These are phyloP conservation scores for Limnephilus rhombicus DNA, from an alignment of 2,888 invertebrate species.

Conservation along the genomic window DNA sequence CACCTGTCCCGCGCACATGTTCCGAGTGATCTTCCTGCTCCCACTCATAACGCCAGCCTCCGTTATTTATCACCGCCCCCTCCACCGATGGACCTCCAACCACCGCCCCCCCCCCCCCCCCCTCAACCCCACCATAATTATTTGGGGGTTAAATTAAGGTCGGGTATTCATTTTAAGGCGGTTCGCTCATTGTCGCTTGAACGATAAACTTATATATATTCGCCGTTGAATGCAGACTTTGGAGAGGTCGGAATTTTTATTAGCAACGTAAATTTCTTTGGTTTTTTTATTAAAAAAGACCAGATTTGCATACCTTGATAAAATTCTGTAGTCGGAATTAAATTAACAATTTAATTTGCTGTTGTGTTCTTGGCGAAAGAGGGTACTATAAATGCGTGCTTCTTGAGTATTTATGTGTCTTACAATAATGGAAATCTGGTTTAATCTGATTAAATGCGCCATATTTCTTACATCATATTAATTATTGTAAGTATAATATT, in stretches of 20 bases:
- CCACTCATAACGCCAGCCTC: conserved; percentile 58
- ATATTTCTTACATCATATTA: neutral
- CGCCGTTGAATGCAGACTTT: conserved; percentile 34
- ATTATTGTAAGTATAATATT: neutral
- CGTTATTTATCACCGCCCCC: conserved; percentile 62
- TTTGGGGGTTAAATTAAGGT: conserved; percentile 66
- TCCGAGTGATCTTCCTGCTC: conserved; percentile 52
- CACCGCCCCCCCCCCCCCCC: conserved; percentile 37
- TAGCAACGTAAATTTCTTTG: conserved; percentile 44
- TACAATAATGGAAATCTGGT: neutral
- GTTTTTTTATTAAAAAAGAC: neutral
- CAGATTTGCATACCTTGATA: conserved; percentile 9
- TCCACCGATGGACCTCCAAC: conserved; percentile 32
- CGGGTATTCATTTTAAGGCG: conserved; percentile 66
- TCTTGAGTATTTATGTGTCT: conserved; percentile 2
- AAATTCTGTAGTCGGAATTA: conserved; percentile 1
- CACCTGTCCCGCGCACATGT: conserved; percentile 65
- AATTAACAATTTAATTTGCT: conserved; percentile 24
- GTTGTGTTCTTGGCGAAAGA: conserved; percentile 9
- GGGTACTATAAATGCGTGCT: neutral
- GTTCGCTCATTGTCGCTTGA: conserved; percentile 64
- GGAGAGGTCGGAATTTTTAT: conserved; percentile 19
- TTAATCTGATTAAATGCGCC: neutral
- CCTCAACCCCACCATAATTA: conserved; percentile 60
- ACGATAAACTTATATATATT: conserved; percentile 59